Conservation (phyloP, 2,113 vertebrate species). For the Hydrochoerus hydrochaeris region DNA sequence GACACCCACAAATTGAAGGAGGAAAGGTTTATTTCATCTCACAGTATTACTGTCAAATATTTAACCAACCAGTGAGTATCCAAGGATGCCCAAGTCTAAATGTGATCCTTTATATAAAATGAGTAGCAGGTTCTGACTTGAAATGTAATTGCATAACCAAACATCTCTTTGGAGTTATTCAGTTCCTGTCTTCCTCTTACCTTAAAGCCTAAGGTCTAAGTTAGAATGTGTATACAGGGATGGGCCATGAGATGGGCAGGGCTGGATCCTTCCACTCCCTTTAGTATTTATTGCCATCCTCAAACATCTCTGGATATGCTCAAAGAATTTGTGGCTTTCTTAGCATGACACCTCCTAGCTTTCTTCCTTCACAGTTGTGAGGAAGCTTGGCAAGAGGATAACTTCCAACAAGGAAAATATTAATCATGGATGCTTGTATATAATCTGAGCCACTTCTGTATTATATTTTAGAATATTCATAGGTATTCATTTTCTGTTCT, state of each 20-base stretch:
- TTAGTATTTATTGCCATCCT: background rate
- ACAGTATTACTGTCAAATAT: background rate
- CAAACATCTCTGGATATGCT: background rate
- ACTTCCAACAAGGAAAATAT: background rate
- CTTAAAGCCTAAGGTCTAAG: background rate
- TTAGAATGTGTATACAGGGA: background rate
- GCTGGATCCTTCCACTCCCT: background rate
- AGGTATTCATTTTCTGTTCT: slow-evolving; percentile 57
- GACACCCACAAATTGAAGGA: no score
- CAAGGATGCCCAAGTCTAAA: background rate
- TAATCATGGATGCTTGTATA: slow-evolving; percentile 38
- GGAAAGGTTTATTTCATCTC: no score
- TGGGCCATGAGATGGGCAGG: background rate
- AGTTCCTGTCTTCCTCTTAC: background rate
- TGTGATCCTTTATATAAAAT: background rate
- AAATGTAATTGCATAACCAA: background rate
- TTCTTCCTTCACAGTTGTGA: background rate
- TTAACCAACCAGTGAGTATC: background rate
- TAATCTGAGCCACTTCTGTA: background rate
- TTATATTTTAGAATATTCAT: slow-evolving; percentile 48
- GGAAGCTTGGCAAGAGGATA: background rate
- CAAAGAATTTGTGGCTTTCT: background rate
- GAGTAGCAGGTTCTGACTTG: background rate
- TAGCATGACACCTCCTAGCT: background rate
- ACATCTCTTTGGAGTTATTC: background rate